These are phyloP conservation scores for Eufriesea mexicana DNA, from an alignment of 1,140 invertebrate species.

Conservation along the genomic window DNA sequence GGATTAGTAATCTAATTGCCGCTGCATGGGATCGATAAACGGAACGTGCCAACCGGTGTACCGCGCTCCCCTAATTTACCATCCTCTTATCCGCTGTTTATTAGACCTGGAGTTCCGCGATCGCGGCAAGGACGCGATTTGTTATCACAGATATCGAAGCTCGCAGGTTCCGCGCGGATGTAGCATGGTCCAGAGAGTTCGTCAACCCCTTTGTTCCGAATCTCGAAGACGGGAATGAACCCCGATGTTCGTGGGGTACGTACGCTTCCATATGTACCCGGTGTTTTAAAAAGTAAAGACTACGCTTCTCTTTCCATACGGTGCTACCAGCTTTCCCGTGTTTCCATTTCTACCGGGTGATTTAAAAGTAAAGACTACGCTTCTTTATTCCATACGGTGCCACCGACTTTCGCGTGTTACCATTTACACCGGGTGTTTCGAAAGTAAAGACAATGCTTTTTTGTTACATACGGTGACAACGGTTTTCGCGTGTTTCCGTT, in stretches of 20 bases:
- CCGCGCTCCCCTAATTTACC: slow-evolving; percentile 4
- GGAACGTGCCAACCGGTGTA: background rate
- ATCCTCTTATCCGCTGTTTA: slow-evolving; percentile 22
- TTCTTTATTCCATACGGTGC: too few relatives aligned
- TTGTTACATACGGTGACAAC: too few relatives aligned
- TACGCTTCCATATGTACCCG: too few relatives aligned
- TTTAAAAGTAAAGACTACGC: background rate
- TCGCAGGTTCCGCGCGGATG: background rate
- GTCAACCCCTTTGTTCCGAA: slow-evolving; percentile 71
- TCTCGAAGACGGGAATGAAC: slow-evolving; percentile 66
- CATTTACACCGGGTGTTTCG: too few relatives aligned
- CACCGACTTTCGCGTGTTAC: too few relatives aligned
- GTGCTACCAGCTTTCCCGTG: too few relatives aligned
- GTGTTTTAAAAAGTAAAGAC: background rate
- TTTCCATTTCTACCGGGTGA: too few relatives aligned
- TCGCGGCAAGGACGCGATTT: background rate
- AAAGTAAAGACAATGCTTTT: too few relatives aligned
- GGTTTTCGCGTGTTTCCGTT: too few relatives aligned
- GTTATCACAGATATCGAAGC: slow-evolving; percentile 11
- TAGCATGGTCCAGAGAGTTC: slow-evolving; percentile 57
- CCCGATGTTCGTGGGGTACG: background rate
- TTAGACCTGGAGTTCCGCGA: background rate
- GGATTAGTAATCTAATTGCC: slow-evolving; percentile 14
- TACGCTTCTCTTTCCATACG: background rate
- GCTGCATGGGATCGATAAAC: background rate